Base-by-base conservation (phyloP, 2,797 vertebrate species). In the Ceyx erithaca region DNA sequence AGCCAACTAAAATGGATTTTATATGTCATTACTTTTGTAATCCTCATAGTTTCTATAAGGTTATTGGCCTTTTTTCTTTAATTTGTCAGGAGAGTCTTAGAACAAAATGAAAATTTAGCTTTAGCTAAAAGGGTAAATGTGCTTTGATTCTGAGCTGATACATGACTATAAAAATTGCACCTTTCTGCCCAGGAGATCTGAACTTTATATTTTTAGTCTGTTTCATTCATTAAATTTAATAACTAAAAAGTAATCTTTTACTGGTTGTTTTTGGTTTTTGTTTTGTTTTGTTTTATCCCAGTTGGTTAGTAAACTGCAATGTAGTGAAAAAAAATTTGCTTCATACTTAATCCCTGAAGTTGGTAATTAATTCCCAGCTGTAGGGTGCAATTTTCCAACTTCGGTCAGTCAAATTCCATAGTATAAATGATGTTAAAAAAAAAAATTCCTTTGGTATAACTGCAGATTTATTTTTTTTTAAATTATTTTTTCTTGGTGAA, bases 211-310 rank as follows among this genome's bases (percentile, higher is more conserved):
- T 79, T 89, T 91, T 64, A 62, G 9, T 61, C 57, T 52, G 28
- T 82, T 90, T 80, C 17, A 31, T 66, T 94, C 48, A 63, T 81
- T 88, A 85, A 75, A 85, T 91, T 87, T 76, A 88, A 73, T 84
- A 59, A 81, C n/a, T 76, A 25, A 79, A 67, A 80, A 52, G 15
- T 76, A 2, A 4, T 57, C 28, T 86, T 79, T 77, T 33, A 35
- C 41, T 46, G 22, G 0, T 40, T 76, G 35, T 12, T 37, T 37
- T 37, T 13, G 12, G 37, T 13, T 40, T 37, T 37, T 13, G 35
- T 12, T 37, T 37, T 37, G 37, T 5, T 37, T 13, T 37, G 13
- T 37, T 37, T 37, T 67, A 86, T 84, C 26, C 63, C 46, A 64
- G 12, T 43, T 73, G 68, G 49, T 80, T 85, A 75, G 45, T 92